Evolutionary conservation across 37 sponge, comb jelly and placozoan genomes (phyloP).

Genomic region (Petrosia ficiformis): DNA sequence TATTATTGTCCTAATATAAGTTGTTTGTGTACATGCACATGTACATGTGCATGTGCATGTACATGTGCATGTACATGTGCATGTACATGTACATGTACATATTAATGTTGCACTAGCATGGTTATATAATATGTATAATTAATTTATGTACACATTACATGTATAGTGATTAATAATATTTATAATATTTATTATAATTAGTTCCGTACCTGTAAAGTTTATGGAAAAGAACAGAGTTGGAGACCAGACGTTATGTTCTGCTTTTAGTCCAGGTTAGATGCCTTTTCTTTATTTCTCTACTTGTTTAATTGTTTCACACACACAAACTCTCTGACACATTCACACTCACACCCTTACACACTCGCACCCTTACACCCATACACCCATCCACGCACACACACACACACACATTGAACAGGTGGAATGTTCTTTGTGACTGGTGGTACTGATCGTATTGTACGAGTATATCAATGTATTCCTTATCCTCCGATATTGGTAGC

Average conservation of each 20-base stretch:
- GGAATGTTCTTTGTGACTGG: constrained; percentile 82
- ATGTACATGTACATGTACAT: constrained; percentile 18
- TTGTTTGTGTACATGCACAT: too few species aligned
- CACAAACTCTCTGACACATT: too few species aligned
- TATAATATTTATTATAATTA: too few species aligned
- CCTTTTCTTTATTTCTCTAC: too few species aligned
- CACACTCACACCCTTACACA: too few species aligned
- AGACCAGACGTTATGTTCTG: constrained; percentile 74
- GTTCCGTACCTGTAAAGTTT: constrained; percentile 60
- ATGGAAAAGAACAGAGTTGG: constrained; percentile 69
- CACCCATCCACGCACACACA: not conserved
- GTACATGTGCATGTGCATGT: too few species aligned
- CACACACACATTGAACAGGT: constrained; percentile 23
- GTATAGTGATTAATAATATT: too few species aligned
- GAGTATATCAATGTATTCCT: constrained; percentile 59
- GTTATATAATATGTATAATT: not conserved
- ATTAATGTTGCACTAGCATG: not conserved
- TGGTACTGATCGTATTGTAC: constrained; percentile 62
- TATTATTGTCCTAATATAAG: too few species aligned
- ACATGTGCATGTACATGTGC: constrained; percentile 1
- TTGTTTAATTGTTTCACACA: too few species aligned
- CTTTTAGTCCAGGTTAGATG: constrained; percentile 70
- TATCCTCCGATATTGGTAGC: constrained; percentile 39
- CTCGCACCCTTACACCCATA: not conserved
- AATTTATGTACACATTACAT: not conserved